phyloP scores from a whole-genome alignment of 35 echinoderm and acorn worm species.

The Eucidaris tribuloides region DNA sequence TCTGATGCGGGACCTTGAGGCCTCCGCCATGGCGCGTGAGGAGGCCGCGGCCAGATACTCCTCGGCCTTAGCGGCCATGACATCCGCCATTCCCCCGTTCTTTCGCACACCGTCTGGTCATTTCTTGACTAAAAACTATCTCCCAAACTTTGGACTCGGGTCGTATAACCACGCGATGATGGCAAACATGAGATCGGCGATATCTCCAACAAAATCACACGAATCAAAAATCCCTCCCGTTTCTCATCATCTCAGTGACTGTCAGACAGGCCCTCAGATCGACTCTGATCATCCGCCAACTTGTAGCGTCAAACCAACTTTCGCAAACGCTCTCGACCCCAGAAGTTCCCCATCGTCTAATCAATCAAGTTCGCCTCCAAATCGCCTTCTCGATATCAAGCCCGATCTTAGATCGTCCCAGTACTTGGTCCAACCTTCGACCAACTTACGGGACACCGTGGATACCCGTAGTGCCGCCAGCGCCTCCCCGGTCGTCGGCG shows the following conservation, averaged over 20 bases:
- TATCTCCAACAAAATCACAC: background rate
- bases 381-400: background rate
- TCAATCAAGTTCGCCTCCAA: background rate
- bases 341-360: background rate
- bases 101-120: background rate
- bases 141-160: background rate
- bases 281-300: background rate
- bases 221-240: background rate
- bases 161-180: too few relatives aligned
- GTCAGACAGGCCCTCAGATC: background rate
- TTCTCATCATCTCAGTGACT: background rate
- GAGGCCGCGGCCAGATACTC: background rate
- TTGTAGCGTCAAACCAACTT: conserved; percentile 6
- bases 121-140: background rate
- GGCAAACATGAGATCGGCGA: background rate
- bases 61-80: background rate
- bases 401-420: background rate
- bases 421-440: background rate
- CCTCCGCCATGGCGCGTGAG: background rate
- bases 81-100: background rate
- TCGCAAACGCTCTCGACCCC: background rate
- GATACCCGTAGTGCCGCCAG: background rate
- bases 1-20: background rate
- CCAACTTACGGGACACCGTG: background rate
- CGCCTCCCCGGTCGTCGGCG: background rate